These are phyloP conservation scores for Daboia siamensis DNA, from an alignment of 2,113 vertebrate species.

Conservation along the genomic window DNA sequence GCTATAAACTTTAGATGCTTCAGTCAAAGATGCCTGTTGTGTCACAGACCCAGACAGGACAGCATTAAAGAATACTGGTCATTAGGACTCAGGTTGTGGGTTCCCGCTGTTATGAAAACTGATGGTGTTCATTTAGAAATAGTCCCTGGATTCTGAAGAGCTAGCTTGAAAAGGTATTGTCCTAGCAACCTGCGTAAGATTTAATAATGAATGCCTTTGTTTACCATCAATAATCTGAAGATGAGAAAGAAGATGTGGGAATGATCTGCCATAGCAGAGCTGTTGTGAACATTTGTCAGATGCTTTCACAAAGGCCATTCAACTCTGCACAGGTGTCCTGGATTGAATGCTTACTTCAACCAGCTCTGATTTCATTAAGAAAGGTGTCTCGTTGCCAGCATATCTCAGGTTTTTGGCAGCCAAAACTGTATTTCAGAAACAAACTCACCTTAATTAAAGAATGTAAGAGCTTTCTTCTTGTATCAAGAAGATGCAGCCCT, in stretches of 20 bases:
- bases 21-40: neutral
- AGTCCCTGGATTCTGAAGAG: neutral
- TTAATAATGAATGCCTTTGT: neutral
- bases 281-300: slow-evolving; percentile 3
- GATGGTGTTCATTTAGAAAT: neutral
- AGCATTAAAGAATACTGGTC: neutral
- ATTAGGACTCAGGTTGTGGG: neutral
- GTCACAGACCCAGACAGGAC: neutral
- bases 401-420: slow-evolving; percentile 11
- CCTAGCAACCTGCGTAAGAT: neutral
- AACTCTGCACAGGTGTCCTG: slow-evolving; percentile 1
- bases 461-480: neutral
- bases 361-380: slow-evolving; percentile 25
- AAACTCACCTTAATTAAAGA: slow-evolving; percentile 18
- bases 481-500: neutral
- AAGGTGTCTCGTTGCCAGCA: neutral
- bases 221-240: neutral
- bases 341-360: slow-evolving; percentile 1
- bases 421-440: neutral
- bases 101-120: neutral
- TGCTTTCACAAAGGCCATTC: slow-evolving; percentile 14
- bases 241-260: neutral
- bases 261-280: neutral
- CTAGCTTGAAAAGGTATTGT: slow-evolving; percentile 3
- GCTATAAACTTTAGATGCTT: neutral